Conservation (phyloP, 2,113 vertebrate species). For the Romanogobio albipinnatus region DNA sequence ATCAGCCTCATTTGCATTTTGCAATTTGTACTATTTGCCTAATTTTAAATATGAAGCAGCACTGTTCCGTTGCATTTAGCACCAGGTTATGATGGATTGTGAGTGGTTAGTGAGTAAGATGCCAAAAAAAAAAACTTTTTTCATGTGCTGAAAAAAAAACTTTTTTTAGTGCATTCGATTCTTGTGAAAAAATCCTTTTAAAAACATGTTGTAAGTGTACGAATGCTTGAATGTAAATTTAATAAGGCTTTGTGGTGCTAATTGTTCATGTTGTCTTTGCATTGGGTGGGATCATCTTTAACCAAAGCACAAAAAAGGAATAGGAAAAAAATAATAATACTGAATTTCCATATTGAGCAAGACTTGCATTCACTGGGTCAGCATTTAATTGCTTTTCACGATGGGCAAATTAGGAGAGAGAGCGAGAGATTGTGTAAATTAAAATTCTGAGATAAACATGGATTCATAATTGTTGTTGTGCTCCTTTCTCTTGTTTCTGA, state of each 20-base stretch:
- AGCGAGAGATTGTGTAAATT: constrained; percentile 64
- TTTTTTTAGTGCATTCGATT: background rate
- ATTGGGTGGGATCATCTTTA: background rate
- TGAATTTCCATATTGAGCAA: constrained; percentile 57
- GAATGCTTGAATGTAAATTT: background rate
- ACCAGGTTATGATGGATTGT: background rate
- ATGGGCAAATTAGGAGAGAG: constrained; percentile 43
- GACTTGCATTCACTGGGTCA: constrained; percentile 63
- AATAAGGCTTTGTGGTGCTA: background rate
- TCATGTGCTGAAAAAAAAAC: background rate
- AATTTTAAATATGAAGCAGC: background rate
- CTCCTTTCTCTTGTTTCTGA: constrained; percentile 63
- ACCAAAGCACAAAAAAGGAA: background rate
- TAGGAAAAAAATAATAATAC: background rate
- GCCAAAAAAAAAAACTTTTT: background rate
- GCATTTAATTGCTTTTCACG: constrained; percentile 72
- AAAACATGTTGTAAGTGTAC: background rate
- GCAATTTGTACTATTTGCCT: background rate
- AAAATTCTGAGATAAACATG: constrained; percentile 69
- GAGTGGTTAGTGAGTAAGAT: background rate
- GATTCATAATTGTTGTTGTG: constrained; percentile 65
- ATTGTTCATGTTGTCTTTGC: background rate
- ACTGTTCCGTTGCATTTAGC: background rate
- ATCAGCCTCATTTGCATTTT: background rate
- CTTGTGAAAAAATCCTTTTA: background rate